phyloP scores from a whole-genome alignment of 1,140 invertebrate species.

The Listronotus bonariensis region DNA sequence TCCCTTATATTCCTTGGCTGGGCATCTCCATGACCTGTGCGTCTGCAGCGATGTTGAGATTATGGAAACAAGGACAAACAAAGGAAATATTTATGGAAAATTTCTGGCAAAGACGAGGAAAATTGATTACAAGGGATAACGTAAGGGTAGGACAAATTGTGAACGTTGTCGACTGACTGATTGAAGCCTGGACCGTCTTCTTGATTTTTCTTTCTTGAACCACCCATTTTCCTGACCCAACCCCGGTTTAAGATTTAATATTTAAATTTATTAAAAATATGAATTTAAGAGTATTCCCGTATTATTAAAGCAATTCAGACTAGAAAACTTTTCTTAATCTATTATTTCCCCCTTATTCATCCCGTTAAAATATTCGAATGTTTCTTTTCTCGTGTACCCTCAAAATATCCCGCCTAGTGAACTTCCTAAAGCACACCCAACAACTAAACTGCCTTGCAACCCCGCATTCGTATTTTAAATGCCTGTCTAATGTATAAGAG shows the following conservation, averaged over 20 bases:
- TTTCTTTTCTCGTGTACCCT: conserved; percentile 35
- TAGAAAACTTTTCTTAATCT: too few relatives aligned
- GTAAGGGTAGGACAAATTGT: too few relatives aligned
- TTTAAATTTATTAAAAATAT: too few relatives aligned
- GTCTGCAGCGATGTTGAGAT: not conserved
- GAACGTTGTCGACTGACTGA: too few relatives aligned
- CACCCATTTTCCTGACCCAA: too few relatives aligned
- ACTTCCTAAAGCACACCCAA: conserved; percentile 40
- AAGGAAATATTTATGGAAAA: not conserved
- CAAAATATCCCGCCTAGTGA: conserved; percentile 36
- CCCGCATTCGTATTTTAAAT: conserved; percentile 38
- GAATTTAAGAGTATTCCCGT: too few relatives aligned
- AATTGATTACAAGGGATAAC: too few relatives aligned
- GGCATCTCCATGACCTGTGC: not conserved
- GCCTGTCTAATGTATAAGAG: conserved; percentile 55
- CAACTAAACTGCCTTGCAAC: conserved; percentile 56
- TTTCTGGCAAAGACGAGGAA: too few relatives aligned
- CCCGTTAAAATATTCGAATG: conserved; percentile 6
- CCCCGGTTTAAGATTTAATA: too few relatives aligned
- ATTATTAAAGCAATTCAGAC: too few relatives aligned
- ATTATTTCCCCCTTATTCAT: not conserved
- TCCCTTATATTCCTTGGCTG: not conserved
- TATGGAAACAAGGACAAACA: conserved; percentile 3
- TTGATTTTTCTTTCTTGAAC: too few relatives aligned
- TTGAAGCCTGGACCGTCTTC: too few relatives aligned